Evolutionary conservation across 2,888 invertebrate genomes (phyloP), one percentile per base, ranked within the genome.

Genomic region (Plebejus anna): DNA sequence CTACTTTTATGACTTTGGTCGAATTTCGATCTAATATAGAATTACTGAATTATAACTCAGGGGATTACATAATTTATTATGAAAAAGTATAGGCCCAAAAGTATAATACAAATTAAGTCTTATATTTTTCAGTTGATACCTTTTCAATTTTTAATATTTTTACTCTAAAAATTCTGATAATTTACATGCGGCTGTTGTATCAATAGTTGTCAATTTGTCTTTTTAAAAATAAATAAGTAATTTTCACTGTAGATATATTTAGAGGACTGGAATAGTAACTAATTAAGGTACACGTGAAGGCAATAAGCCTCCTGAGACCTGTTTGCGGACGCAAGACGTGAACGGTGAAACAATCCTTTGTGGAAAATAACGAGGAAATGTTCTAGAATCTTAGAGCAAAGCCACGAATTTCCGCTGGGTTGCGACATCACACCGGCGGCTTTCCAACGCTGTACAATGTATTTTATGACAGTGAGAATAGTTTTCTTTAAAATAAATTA

Each of bases 281-380:
- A 66, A 66, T 66, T 66, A 66, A 66, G 13, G 66, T 66, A 66
- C 66, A 32, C 13, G 61, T 61, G 66, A 66, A 66, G 36, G 32
- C 36, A 36, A 36, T 66, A 66, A 36, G 13, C 32, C 66, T 32
- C 32, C 66, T 32, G 66, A 66, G 66, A 66, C 32, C 66, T 61
- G 66, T 36, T 66, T 32, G 32, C 32, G 66, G 66, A 66, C 66
- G 66, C 28, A 36, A 36, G 32, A 61, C 11, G 28, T 11, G 16
- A 22, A 22, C 22, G 22, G 22, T 22, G 0, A 66, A 66, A 66
- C 66, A 66, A 36, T 66, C 66, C 32, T 66, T 66, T 66, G 66
- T 66, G 66, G 66, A 66, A 66, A 66, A 66, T 66, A 66, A 66
- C 66, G 66, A 32, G 66, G 61, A 61, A 66, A 66, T 66, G 66